Base-by-base conservation (phyloP, 2,113 vertebrate species). In the Galeopterus variegatus region DNA sequence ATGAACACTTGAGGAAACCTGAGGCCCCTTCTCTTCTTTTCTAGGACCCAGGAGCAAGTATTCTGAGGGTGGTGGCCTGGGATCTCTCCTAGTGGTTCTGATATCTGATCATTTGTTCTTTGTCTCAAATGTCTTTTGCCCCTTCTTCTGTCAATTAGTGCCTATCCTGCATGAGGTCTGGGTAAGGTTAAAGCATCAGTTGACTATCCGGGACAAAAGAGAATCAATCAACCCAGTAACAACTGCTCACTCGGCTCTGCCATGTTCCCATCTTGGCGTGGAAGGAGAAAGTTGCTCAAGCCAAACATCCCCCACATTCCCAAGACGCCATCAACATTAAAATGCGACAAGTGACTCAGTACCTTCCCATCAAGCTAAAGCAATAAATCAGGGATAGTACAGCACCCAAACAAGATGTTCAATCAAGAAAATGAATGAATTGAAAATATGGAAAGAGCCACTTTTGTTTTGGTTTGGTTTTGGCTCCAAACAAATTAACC, bases 1-100 rank as follows among this genome's bases (percentile, higher is more conserved):
- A 96, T 79, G 92, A 97, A 93, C 75, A 81, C 52, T 85, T 36
- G 83, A 94, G 70, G 64, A 95, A 96, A 83, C 1, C 90, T 70
- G 73, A 41, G 67, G 23, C 36, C 36, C 58, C 73, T 93, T 90
- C 52, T 85, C 82, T 62, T 95, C 64, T 19, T 93, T 86, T 83
- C 41, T 50, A 64, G 82, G 83, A 84, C 45, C 82, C 69, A 75
- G 67, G 15, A 91, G 31, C 76, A 56, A 94, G 83, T 10, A 4
- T 56, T 50, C 26, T 17, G 23, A 52, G 60, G 9, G 26, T 24
- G 56, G 60, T 26, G 54, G 4, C 58, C 64, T 83, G 76, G 14
- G 21, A 77, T 58, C 56, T 58, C 7, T 14, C 48, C 36, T 19
- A 26, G n/a, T 41, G 54, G 15, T 83, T 90, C 85, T 82, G n/a